Percentiles rank a stretch among this genome's conserved stretches.
These are phyloP conservation scores for Lanius ludovicianus DNA, from an alignment of 2,113 vertebrate species.

Conservation along the genomic window DNA sequence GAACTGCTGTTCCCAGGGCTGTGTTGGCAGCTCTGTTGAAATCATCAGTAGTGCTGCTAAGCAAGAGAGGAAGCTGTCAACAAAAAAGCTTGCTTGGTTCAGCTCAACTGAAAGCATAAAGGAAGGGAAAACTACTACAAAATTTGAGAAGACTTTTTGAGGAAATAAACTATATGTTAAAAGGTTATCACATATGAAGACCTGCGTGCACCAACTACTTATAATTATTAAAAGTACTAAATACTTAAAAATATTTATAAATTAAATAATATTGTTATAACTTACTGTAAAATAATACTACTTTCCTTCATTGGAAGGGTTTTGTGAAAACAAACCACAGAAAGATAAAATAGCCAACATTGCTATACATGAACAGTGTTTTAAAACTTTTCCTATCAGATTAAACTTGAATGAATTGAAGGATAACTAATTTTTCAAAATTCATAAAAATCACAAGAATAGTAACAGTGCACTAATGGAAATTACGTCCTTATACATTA, in stretches of 20 bases:
- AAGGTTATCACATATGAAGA: not conserved
- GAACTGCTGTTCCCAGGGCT: constrained; percentile 18
- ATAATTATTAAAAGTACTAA: not conserved
- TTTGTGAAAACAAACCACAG: not conserved
- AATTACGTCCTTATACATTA: not conserved
- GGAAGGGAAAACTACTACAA: not conserved
- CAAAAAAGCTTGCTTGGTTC: not conserved
- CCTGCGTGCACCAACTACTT: not conserved
- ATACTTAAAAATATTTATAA: not conserved
- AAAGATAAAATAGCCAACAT: not conserved
- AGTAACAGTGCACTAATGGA: not conserved
- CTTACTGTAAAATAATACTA: not conserved
- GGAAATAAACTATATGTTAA: not conserved
- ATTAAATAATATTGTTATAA: not conserved
- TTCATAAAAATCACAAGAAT: not conserved
- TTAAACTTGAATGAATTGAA: not conserved
- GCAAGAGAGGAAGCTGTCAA: constrained; percentile 8
- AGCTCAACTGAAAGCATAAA: not conserved
- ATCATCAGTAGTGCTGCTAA: constrained; percentile 16
- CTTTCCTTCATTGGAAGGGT: not conserved
- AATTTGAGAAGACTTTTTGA: not conserved
- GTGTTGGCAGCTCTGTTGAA: constrained; percentile 43
- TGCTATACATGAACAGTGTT: not conserved
- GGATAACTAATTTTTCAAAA: not conserved
- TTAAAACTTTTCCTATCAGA: not conserved